Percentiles rank a stretch among this genome's conserved stretches.
Evolutionary conservation across 2,797 vertebrate genomes (phyloP).

Genomic region (Bryconaethiops microstoma): DNA sequence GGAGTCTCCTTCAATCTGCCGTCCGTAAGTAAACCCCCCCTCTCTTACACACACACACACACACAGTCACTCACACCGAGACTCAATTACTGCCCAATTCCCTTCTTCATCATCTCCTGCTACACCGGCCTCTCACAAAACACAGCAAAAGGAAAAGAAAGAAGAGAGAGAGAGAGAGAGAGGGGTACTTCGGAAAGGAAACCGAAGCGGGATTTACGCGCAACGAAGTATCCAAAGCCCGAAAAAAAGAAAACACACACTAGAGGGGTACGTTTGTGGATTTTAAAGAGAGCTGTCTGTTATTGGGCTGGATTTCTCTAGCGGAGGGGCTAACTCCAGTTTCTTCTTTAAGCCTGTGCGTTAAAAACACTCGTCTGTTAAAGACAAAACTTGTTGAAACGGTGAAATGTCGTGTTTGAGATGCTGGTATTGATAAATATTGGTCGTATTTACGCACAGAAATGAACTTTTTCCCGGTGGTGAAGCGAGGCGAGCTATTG

Average conservation of each 20-base stretch:
- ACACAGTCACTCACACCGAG: slow-evolving; percentile 73
- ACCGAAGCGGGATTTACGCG: slow-evolving; percentile 74
- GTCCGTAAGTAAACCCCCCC: slow-evolving; percentile 79
- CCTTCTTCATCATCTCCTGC: slow-evolving; percentile 85
- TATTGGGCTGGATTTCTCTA: slow-evolving; percentile 58
- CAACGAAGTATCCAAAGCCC: slow-evolving; percentile 75
- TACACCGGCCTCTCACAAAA: slow-evolving; percentile 79
- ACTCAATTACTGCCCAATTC: slow-evolving; percentile 88
- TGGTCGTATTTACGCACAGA: slow-evolving; percentile 47
- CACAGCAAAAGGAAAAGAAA: slow-evolving; percentile 69
- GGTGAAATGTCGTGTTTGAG: slow-evolving; percentile 42
- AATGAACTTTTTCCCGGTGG: slow-evolving; percentile 32
- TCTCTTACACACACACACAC: slow-evolving; percentile 73
- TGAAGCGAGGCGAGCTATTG: slow-evolving; percentile 56
- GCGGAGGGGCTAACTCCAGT: slow-evolving; percentile 62
- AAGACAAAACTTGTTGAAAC: slow-evolving; percentile 64
- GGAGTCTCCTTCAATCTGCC: slow-evolving; percentile 93
- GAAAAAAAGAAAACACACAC: slow-evolving; percentile 64
- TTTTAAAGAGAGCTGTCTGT: slow-evolving; percentile 55
- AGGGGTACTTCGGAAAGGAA: slow-evolving; percentile 66
- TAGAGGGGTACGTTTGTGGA: slow-evolving; percentile 71
- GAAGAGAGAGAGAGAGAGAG: slow-evolving; percentile 55
- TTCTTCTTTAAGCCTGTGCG: slow-evolving; percentile 64
- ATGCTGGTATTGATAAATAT: slow-evolving; percentile 10
- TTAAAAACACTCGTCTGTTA: slow-evolving; percentile 54